Percentiles rank a stretch among this genome's conserved stretches.
These are phyloP conservation scores for Lepidurus couesii DNA, from an alignment of 1,140 invertebrate species.

Conservation along the genomic window DNA sequence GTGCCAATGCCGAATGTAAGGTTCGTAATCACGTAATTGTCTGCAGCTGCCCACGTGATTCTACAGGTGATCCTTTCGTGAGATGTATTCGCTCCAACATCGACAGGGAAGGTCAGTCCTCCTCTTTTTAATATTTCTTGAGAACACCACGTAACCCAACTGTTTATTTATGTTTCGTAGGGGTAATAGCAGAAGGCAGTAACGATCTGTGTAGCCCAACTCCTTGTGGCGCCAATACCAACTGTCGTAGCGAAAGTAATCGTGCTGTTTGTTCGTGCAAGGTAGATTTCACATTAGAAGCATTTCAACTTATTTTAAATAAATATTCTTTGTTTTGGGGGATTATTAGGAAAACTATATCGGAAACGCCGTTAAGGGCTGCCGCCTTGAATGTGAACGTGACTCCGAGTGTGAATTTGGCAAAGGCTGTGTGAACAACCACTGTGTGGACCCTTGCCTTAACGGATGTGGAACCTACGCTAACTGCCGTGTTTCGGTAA, in stretches of 20 bases:
- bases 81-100: conserved; percentile 48
- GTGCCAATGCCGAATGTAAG: conserved; percentile 46
- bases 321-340: too few species aligned
- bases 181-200: conserved; percentile 41
- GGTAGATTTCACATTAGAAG: not conserved
- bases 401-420: conserved; percentile 60
- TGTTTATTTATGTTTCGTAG: not conserved
- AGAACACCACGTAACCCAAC: conserved; percentile 36
- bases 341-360: conserved; percentile 55
- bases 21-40: conserved; percentile 45
- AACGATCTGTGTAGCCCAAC: conserved; percentile 71
- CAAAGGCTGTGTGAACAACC: conserved; percentile 34
- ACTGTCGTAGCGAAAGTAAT: conserved; percentile 67
- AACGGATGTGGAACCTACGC: conserved; percentile 33
- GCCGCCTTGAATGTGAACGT: conserved; percentile 68
- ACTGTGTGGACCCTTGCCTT: conserved; percentile 35
- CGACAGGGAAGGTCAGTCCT: conserved; percentile 7
- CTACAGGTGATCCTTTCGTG: conserved; percentile 51
- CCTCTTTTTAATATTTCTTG: not conserved
- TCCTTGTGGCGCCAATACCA: conserved; percentile 70
- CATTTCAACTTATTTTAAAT: too few species aligned
- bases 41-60: conserved; percentile 43
- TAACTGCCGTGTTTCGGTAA: conserved; percentile 33
- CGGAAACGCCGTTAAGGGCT: conserved; percentile 67
- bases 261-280: conserved; percentile 67